A percentile compares a stretch with the other conserved stretches of the same genome.
Conservation (phyloP, 2,888 invertebrate species). For the Drosophila limbata region DNA sequence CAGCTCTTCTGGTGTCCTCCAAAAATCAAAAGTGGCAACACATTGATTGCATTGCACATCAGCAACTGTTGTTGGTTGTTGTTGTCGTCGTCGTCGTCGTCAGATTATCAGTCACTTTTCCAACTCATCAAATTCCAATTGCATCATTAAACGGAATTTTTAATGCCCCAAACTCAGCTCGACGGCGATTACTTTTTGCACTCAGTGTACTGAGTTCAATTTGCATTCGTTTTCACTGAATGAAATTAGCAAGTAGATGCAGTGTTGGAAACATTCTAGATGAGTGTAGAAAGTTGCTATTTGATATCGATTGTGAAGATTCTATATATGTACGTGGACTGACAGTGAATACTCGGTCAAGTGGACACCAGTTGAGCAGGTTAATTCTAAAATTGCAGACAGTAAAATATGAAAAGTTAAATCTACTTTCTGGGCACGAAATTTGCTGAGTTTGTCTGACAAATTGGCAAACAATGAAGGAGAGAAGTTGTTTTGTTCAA, state of each 20-base stretch:
- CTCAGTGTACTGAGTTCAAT: background rate
- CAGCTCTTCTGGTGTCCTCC: background rate
- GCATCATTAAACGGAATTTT: slow-evolving; percentile 83
- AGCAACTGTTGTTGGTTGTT: slow-evolving; percentile 5
- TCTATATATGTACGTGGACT: background rate
- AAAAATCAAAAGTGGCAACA: slow-evolving; percentile 46
- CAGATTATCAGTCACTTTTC: slow-evolving; percentile 65
- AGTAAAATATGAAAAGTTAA: too few species aligned
- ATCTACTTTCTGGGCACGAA: background rate
- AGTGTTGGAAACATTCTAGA: background rate
- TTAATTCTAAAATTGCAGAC: too few species aligned
- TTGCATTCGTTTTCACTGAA: slow-evolving; percentile 3
- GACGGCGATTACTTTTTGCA: slow-evolving; percentile 1
- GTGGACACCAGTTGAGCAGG: background rate
- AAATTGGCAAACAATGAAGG: too few species aligned
- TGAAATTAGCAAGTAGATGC: background rate
- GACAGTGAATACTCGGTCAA: background rate
- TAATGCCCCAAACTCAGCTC: slow-evolving; percentile 54
- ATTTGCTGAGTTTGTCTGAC: background rate
- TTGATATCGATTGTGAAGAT: background rate
- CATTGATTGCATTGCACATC: slow-evolving; percentile 75
- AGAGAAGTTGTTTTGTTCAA: too few species aligned
- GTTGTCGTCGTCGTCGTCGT: too few species aligned
- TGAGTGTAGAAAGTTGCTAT: background rate
- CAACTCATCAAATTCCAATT: slow-evolving; percentile 81